Evolutionary conservation across 2,113 vertebrate species (phyloP).

Genomic region (Daphoenositta chrysoptera): DNA sequence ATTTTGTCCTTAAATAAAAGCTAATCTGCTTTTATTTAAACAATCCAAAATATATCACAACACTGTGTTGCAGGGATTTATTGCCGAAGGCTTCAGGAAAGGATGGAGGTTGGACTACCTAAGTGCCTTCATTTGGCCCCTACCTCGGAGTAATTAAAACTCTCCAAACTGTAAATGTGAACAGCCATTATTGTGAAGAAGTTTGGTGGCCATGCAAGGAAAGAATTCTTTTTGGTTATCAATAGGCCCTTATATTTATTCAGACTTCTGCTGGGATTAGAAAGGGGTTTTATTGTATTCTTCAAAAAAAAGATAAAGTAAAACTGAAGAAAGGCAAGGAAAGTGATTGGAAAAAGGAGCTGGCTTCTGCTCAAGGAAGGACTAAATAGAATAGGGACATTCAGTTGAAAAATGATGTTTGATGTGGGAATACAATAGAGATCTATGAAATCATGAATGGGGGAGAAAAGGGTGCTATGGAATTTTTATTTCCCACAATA

Average conservation of each 20-base stretch:
- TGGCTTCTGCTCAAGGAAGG: constrained; percentile 27
- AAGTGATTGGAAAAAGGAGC: neutral
- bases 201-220: neutral
- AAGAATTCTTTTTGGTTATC: neutral
- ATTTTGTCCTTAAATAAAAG: neutral
- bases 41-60: neutral
- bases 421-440: constrained; percentile 27
- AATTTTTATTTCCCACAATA: constrained; percentile 47
- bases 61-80: neutral
- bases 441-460: constrained; percentile 30
- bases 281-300: neutral
- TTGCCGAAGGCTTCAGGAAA: neutral
- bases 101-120: neutral
- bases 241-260: constrained; percentile 11
- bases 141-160: neutral
- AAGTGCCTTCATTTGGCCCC: neutral
- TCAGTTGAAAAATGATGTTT: constrained; percentile 49
- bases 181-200: neutral
- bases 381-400: constrained; percentile 30
- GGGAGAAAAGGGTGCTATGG: neutral
- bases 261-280: constrained; percentile 4
- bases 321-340: constrained; percentile 8
- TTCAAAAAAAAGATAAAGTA: neutral
- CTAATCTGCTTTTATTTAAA: neutral
- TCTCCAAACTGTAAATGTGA: neutral